A percentile compares a stretch with the other conserved stretches of the same genome.
Evolutionary conservation across 2,888 invertebrate genomes (phyloP).

Genomic region (Cotesia congregata): DNA sequence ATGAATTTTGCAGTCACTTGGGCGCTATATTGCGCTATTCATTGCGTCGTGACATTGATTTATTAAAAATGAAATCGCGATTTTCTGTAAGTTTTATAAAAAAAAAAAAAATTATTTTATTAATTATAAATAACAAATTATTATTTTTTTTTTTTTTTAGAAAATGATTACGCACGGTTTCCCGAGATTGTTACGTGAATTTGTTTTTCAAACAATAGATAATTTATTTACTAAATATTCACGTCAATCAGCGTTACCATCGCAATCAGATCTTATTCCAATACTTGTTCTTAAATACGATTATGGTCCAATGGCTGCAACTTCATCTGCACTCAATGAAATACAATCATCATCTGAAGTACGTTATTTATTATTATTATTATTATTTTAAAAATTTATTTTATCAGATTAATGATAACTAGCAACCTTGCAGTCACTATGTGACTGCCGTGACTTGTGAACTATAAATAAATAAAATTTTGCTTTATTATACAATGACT

Average conservation of each 20-base stretch:
- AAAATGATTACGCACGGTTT: conserved; percentile 4
- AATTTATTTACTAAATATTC: conserved; percentile 51
- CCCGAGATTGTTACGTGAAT: conserved; percentile 61
- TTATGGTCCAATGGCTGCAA: conserved; percentile 20
- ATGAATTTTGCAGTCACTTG: conserved; percentile 6
- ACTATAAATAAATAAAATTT: too few relatives aligned
- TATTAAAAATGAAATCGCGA: conserved; percentile 66
- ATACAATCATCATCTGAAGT: conserved; percentile 26
- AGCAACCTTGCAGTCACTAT: too few relatives aligned
- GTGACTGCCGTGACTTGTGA: too few relatives aligned
- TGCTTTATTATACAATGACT: too few relatives aligned
- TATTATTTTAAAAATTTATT: conserved; percentile 45
- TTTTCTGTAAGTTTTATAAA: conserved; percentile 65
- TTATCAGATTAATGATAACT: not conserved
- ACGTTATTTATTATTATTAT: conserved; percentile 32
- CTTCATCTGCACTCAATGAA: conserved; percentile 12
- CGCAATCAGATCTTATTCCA: conserved; percentile 53
- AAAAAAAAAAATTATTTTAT: too few relatives aligned
- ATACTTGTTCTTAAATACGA: conserved; percentile 52
- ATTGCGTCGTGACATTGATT: conserved; percentile 65
- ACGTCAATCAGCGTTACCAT: conserved; percentile 47
- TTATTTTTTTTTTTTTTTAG: conserved; percentile 7
- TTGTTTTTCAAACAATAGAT: conserved; percentile 55
- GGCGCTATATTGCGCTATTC: conserved; percentile 53
- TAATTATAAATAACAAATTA: too few relatives aligned